Conservation (phyloP, 2,888 invertebrate genomes). For the Cotesia congregata region DNA sequence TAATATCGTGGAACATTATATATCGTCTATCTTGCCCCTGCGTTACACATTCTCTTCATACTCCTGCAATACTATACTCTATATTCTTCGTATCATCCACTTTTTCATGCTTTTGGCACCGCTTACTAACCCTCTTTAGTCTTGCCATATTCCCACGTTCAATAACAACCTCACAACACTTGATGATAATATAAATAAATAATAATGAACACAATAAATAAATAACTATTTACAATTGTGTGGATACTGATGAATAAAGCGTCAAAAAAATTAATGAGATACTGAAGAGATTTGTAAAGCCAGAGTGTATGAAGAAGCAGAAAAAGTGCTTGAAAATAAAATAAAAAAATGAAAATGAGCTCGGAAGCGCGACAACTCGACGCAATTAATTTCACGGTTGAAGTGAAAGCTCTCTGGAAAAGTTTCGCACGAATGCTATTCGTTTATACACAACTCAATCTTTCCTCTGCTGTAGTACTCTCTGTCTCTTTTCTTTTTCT, state of each 20-base stretch:
- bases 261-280: constrained; percentile 37
- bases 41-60: constrained; percentile 53
- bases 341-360: constrained; percentile 22
- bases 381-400: constrained; percentile 51
- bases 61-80: constrained; percentile 17
- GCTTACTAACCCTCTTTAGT: constrained; percentile 43
- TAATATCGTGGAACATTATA: constrained; percentile 71
- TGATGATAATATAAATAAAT: constrained; percentile 19
- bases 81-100: constrained; percentile 30
- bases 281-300: constrained; percentile 22
- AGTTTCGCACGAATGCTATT: constrained; percentile 45
- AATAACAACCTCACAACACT: not conserved
- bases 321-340: constrained; percentile 22
- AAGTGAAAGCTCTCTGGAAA: constrained; percentile 39
- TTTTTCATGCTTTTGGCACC: constrained; percentile 34
- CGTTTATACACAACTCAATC: constrained; percentile 47
- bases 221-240: not conserved
- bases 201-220: constrained; percentile 18
- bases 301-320: constrained; percentile 29
- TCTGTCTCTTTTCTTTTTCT: not conserved
- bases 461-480: not conserved
- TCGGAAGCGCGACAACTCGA: constrained; percentile 43
- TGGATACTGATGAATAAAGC: constrained; percentile 30
- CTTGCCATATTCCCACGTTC: constrained; percentile 13
- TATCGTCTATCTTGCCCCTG: constrained; percentile 68